A percentile compares a stretch with the other conserved stretches of the same genome.
phyloP scores from a whole-genome alignment of 2,888 invertebrate genomes.

The Theretra japonica region DNA sequence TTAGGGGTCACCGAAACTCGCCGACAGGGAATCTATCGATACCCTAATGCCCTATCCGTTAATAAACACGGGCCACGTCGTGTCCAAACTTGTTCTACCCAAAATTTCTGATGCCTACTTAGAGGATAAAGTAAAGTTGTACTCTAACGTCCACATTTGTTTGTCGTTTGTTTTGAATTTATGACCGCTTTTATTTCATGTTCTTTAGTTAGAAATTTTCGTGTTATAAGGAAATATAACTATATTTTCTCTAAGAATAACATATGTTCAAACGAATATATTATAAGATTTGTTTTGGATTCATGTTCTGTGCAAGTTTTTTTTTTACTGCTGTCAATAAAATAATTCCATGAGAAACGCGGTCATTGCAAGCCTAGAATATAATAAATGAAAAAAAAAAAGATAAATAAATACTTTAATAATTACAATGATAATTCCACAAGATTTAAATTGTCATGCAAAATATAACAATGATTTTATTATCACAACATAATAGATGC shows the following conservation, averaged over 20 bases:
- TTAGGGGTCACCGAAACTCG: not conserved
- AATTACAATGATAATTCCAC: no score
- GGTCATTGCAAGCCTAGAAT: no score
- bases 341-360: no score
- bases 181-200: not conserved
- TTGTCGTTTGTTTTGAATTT: not conserved
- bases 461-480: no score
- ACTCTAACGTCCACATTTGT: not conserved
- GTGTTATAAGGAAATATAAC: not conserved
- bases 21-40: not conserved
- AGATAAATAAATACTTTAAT: no score
- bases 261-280: not conserved
- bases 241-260: not conserved
- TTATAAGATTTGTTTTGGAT: no score
- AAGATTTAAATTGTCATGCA: no score
- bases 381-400: no score
- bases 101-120: not conserved
- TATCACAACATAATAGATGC: not conserved
- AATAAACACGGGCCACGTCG: slow-evolving; percentile 17
- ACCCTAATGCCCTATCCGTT: not conserved
- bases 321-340: no score
- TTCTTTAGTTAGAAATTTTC: not conserved
- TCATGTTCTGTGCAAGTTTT: no score
- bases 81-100: not conserved
- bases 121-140: not conserved